A percentile compares a stretch with the other conserved stretches of the same genome.
phyloP scores from a whole-genome alignment of 2,888 invertebrate species.

The Chromoteleia sp. region DNA sequence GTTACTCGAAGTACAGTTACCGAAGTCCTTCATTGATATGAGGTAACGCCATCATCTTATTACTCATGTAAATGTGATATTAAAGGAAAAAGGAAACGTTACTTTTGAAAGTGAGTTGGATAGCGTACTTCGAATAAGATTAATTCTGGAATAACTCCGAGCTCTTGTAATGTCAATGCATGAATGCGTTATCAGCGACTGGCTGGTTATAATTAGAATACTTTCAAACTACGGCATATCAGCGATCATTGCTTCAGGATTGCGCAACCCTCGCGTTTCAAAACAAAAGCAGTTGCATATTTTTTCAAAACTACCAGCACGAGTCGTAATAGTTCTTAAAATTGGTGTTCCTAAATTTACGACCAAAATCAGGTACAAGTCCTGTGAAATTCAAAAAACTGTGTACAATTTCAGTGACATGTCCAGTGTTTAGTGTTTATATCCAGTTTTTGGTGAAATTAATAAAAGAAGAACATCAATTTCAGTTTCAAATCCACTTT shows the following conservation, averaged over 20 bases:
- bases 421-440: too few species aligned
- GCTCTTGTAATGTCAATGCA: conserved; percentile 44
- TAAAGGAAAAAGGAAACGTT: conserved; percentile 60
- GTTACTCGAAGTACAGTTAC: conserved; percentile 49
- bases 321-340: too few species aligned
- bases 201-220: conserved; percentile 51
- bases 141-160: conserved; percentile 50
- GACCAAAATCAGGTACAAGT: too few species aligned
- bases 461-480: too few species aligned
- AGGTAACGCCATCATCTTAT: conserved; percentile 59
- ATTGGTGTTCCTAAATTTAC: too few species aligned
- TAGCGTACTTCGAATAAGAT: conserved; percentile 42
- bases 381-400: too few species aligned
- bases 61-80: conserved; percentile 51
- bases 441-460: too few species aligned
- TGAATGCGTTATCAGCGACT: conserved; percentile 48
- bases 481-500: too few species aligned
- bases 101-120: conserved; percentile 41
- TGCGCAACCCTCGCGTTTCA: neutral
- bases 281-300: too few species aligned
- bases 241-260: conserved; percentile 24
- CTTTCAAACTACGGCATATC: conserved; percentile 46
- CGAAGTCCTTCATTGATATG: conserved; percentile 50
- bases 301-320: too few species aligned
- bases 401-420: too few species aligned